phyloP scores from a whole-genome alignment of 2,113 vertebrate species.

The Phylloscopus whistleri region DNA sequence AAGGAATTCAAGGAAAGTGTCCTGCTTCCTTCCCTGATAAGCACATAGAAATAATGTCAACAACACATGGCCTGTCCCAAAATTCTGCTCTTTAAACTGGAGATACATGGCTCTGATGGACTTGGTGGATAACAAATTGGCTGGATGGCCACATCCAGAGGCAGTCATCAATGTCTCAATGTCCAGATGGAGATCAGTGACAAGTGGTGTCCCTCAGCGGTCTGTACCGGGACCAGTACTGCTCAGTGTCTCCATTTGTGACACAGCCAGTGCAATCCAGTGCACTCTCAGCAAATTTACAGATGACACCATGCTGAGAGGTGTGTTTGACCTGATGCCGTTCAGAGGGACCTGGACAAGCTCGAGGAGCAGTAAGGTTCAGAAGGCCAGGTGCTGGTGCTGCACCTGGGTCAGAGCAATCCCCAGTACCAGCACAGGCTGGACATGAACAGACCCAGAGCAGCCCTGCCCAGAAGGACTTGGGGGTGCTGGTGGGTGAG shows the following conservation, averaged over 20 bases:
- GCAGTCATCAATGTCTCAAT: neutral
- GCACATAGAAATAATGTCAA: neutral
- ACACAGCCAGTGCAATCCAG: neutral
- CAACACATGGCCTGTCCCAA: neutral
- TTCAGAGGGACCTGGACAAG: neutral
- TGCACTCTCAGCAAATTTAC: neutral
- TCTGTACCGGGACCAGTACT: accelerated
- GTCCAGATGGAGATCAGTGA: too few relatives aligned
- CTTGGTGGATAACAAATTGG: accelerated
- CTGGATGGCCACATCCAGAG: neutral
- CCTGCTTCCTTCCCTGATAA: neutral
- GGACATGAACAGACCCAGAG: neutral
- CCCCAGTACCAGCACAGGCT: accelerated
- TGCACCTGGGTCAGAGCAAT: accelerated
- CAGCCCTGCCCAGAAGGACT: too few relatives aligned
- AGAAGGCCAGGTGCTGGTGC: neutral
- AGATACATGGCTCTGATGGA: neutral
- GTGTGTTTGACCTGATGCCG: neutral
- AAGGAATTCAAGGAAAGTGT: neutral
- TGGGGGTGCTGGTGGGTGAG: too few relatives aligned
- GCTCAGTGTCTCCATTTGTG: neutral
- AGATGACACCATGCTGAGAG: neutral
- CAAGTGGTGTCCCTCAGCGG: neutral
- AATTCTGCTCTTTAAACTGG: neutral
- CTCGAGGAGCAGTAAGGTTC: neutral